Evolutionary conservation across 2,888 invertebrate species (phyloP).

Genomic region (Harpalus rubripes): DNA sequence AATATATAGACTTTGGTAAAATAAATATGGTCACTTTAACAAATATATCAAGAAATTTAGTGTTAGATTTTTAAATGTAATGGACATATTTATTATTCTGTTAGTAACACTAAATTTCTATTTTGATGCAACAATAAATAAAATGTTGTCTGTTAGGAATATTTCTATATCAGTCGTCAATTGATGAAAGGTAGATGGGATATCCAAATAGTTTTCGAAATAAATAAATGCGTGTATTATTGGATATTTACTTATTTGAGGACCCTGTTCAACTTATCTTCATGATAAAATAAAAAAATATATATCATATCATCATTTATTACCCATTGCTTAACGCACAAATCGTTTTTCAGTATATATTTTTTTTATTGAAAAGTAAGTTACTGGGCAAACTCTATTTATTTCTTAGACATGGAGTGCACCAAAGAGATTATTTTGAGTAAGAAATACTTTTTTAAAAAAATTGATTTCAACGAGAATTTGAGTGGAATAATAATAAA

Average conservation of each 20-base stretch:
- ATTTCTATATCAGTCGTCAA: conserved; percentile 24
- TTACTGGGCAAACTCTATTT: too few relatives aligned
- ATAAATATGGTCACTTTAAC: conserved; percentile 40
- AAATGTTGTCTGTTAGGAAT: conserved; percentile 38
- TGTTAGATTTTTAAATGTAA: conserved; percentile 4
- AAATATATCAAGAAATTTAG: conserved; percentile 33
- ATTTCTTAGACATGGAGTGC: too few relatives aligned
- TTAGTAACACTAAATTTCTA: conserved; percentile 2
- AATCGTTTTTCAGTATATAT: too few relatives aligned
- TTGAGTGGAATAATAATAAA: too few relatives aligned
- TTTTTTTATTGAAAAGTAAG: too few relatives aligned
- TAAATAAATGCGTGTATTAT: background rate
- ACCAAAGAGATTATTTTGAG: too few relatives aligned
- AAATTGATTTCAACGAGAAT: too few relatives aligned
- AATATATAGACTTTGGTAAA: background rate
- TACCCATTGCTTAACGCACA: too few relatives aligned
- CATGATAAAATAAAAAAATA: too few relatives aligned
- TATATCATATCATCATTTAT: too few relatives aligned
- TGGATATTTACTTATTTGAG: background rate
- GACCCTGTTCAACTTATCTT: too few relatives aligned
- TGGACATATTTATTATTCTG: background rate
- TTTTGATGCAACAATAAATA: conserved; percentile 2
- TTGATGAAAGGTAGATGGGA: background rate
- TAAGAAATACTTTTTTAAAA: too few relatives aligned
- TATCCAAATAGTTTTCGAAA: background rate